Percentiles rank a stretch among this genome's conserved stretches.
Conservation (phyloP, 2,797 vertebrate species). For the Coracias cyanogaster region DNA sequence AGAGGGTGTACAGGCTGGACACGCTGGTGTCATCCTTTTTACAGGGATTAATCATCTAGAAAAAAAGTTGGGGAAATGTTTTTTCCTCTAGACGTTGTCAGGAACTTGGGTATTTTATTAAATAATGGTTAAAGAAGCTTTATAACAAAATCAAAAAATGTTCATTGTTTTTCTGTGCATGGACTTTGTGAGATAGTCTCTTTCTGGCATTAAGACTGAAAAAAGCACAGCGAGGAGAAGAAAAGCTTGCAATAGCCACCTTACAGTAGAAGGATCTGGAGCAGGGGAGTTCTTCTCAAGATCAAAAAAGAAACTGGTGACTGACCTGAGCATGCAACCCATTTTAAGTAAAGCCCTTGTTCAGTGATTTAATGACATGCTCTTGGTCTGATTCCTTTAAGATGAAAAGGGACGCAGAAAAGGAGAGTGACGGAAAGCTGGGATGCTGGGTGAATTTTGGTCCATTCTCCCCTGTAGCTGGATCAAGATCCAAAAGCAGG, state of each 20-base stretch:
- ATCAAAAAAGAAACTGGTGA: background rate
- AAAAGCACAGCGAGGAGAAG: background rate
- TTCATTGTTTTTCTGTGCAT: background rate
- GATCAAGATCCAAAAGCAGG: background rate
- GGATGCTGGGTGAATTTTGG: background rate
- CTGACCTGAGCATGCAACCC: background rate
- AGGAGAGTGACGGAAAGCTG: background rate
- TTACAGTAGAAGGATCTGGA: background rate
- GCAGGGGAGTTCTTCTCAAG: background rate
- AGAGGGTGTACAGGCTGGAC: background rate
- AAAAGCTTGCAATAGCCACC: background rate
- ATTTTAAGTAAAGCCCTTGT: background rate
- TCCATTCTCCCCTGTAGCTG: accelerated
- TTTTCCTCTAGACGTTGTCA: background rate
- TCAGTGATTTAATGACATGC: background rate
- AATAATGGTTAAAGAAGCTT: background rate
- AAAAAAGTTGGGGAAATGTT: background rate
- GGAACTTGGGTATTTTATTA: background rate
- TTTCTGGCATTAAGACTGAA: background rate
- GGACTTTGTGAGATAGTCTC: accelerated
- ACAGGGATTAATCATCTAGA: background rate
- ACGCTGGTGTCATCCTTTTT: background rate
- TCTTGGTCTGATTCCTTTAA: background rate
- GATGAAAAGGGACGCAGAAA: background rate
- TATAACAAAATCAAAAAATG: background rate